These are phyloP conservation scores for Scrobipalpa costella DNA, from an alignment of 2,888 invertebrate species.

Conservation along the genomic window DNA sequence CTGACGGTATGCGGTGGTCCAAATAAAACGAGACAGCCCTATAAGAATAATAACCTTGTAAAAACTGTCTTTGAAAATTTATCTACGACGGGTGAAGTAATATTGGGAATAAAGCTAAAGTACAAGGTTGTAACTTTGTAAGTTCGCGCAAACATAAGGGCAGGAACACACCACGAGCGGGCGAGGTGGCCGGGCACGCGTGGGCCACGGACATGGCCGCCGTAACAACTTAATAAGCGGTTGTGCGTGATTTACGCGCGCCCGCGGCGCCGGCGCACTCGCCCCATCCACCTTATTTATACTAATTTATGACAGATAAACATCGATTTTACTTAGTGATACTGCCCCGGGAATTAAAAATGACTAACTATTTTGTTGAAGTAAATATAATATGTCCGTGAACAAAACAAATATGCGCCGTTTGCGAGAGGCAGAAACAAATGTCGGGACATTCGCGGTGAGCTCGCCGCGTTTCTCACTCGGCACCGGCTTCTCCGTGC, in stretches of 20 bases:
- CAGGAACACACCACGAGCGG: slow-evolving; percentile 59
- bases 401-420: slow-evolving; percentile 32
- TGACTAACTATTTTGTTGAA: slow-evolving; percentile 32
- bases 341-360: slow-evolving; percentile 43
- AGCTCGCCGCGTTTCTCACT: slow-evolving; percentile 12
- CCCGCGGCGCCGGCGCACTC: slow-evolving; percentile 76
- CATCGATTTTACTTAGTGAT: slow-evolving; percentile 63
- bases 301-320: slow-evolving; percentile 78
- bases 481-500: neutral
- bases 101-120: slow-evolving; percentile 43
- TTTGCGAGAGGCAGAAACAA: slow-evolving; percentile 46
- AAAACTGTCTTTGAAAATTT: slow-evolving; percentile 25
- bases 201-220: slow-evolving; percentile 71
- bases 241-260: slow-evolving; percentile 76
- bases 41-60: slow-evolving; percentile 21
- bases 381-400: slow-evolving; percentile 22
- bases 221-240: slow-evolving; percentile 80
- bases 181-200: slow-evolving; percentile 53
- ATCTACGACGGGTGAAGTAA: slow-evolving; percentile 33
- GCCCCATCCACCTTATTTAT: slow-evolving; percentile 64
- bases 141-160: slow-evolving; percentile 68
- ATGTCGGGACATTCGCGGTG: slow-evolving; percentile 34
- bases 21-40: slow-evolving; percentile 15
- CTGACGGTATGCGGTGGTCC: neutral
- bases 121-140: slow-evolving; percentile 50